These are phyloP conservation scores for Catocala sponsa DNA, from an alignment of 2,888 invertebrate species.

Conservation along the genomic window DNA sequence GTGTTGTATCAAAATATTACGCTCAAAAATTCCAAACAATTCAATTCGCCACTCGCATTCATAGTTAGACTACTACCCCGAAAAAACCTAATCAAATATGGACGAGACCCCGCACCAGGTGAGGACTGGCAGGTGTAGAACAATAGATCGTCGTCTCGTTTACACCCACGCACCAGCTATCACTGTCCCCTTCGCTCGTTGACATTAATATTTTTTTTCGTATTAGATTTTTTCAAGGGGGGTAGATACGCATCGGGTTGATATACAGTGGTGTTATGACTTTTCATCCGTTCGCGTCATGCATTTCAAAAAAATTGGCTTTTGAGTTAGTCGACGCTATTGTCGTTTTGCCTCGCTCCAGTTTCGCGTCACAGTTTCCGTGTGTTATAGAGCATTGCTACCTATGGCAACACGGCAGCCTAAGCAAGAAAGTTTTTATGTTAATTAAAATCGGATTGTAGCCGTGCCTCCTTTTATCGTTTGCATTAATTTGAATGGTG, in stretches of 20 bases:
- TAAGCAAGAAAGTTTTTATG: constrained; percentile 59
- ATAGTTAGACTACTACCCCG: constrained; percentile 75
- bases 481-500: constrained; percentile 10
- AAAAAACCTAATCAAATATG: constrained; percentile 84
- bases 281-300: constrained; percentile 68
- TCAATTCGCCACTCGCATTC: constrained; percentile 60
- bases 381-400: constrained; percentile 48
- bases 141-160: constrained; percentile 71
- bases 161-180: constrained; percentile 53
- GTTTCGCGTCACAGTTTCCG: constrained; percentile 61
- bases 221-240: constrained; percentile 70
- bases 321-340: constrained; percentile 65
- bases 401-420: constrained; percentile 54
- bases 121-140: constrained; percentile 81
- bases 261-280: constrained; percentile 69
- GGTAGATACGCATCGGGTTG: constrained; percentile 71
- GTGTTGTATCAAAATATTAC: constrained; percentile 35
- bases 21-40: constrained; percentile 52
- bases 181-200: constrained; percentile 55
- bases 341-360: constrained; percentile 69
- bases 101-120: constrained; percentile 77
- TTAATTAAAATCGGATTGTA: constrained; percentile 61
- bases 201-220: constrained; percentile 73
- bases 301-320: constrained; percentile 74
- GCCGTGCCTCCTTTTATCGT: constrained; percentile 16